phyloP scores from a whole-genome alignment of 1,140 invertebrate species.

The Apis dorsata region DNA sequence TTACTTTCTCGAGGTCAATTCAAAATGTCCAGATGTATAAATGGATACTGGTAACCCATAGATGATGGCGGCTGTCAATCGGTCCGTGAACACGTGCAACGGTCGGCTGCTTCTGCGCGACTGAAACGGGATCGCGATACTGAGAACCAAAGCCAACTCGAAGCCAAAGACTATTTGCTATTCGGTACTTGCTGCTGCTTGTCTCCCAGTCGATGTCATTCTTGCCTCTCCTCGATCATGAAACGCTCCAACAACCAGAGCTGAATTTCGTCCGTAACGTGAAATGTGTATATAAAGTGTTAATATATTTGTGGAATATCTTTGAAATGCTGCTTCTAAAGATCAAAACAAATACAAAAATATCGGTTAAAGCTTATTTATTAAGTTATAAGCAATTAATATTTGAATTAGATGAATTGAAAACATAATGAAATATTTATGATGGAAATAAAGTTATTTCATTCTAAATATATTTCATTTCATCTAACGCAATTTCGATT shows the following conservation, averaged over 20 bases:
- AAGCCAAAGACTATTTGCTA: constrained; percentile 25
- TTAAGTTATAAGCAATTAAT: too few species aligned
- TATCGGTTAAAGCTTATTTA: too few species aligned
- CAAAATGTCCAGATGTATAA: constrained; percentile 36
- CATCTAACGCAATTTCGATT: too few species aligned
- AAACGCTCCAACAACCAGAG: background rate
- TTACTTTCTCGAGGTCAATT: constrained; percentile 35
- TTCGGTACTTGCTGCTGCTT: constrained; percentile 12
- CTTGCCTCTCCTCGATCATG: background rate
- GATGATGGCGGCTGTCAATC: constrained; percentile 42
- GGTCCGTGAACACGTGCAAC: constrained; percentile 52
- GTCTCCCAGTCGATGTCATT: constrained; percentile 11
- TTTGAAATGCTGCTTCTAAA: too few species aligned
- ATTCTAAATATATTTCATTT: too few species aligned
- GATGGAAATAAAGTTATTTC: too few species aligned
- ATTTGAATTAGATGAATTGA: too few species aligned
- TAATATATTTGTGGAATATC: too few species aligned
- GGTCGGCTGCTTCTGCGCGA: constrained; percentile 62
- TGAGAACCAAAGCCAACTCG: constrained; percentile 19
- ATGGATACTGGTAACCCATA: constrained; percentile 59
- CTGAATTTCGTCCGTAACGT: background rate
- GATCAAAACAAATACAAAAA: too few species aligned
- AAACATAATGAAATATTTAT: too few species aligned
- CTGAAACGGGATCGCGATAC: constrained; percentile 54
- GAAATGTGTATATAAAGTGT: too few species aligned